Evolutionary conservation across 2,888 invertebrate genomes (phyloP).

Genomic region (Lithophane socia): DNA sequence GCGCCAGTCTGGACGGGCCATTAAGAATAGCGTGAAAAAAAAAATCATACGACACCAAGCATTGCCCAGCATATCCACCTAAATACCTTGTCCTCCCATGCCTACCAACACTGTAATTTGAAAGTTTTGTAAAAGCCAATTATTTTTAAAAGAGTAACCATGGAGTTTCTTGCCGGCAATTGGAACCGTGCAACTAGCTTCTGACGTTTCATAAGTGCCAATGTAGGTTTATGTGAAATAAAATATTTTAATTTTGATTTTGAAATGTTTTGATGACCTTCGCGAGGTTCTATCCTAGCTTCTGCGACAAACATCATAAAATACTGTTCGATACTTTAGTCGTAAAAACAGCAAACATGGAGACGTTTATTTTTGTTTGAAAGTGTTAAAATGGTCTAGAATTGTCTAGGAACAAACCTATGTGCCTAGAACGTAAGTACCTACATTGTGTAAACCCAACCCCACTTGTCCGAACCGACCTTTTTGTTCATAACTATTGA

Average conservation of each 20-base stretch:
- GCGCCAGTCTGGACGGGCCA: no score
- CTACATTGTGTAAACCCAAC: slow-evolving; percentile 16
- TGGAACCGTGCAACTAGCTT: no score
- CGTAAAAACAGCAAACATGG: slow-evolving; percentile 27
- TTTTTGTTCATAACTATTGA: slow-evolving; percentile 33
- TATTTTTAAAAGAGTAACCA: no score
- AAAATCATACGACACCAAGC: neutral
- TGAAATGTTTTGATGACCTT: slow-evolving; percentile 12
- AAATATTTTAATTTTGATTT: no score
- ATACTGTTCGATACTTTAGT: slow-evolving; percentile 4
- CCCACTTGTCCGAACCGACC: slow-evolving; percentile 16
- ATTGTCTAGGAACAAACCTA: neutral
- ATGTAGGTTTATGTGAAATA: no score
- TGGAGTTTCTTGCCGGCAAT: no score
- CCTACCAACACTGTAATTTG: no score
- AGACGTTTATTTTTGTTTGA: slow-evolving; percentile 21
- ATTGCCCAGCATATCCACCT: neutral
- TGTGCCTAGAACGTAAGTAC: slow-evolving; percentile 2
- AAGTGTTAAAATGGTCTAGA: slow-evolving; percentile 21
- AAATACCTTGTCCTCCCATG: no score
- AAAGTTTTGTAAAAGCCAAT: no score
- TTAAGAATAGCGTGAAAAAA: neutral
- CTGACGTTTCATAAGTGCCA: no score
- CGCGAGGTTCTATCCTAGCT: neutral
- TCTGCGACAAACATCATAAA: slow-evolving; percentile 34